Base-by-base conservation (phyloP, 2,888 invertebrate genomes). In the Orthosia cruda region DNA sequence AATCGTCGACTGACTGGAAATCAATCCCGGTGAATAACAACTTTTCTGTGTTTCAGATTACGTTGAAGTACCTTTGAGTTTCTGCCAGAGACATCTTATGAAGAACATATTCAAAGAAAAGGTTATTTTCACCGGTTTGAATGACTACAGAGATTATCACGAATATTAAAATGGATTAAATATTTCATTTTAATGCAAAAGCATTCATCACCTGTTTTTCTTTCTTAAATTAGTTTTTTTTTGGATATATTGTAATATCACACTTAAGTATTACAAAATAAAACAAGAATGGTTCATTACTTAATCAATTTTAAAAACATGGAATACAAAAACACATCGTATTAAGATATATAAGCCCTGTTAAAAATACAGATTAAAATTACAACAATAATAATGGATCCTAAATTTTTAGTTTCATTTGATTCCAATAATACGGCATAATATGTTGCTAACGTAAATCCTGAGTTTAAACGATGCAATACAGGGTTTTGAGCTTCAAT, bases 81-180 rank as follows among this genome's bases (percentile, higher is more conserved):
- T 88, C 74, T 96, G 96, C 78, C 95, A 91, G 47, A 85, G 87
- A 4, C 96, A 96, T 80, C 75, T 86, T 0, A 95, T 96, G 96
- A 96, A 94, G 84, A 96, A 96, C 58, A 95, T 96, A 58, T 96
- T 91, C 78, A 92, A 90, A 50, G 95, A 95, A 85, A 86, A 91
- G 82, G 72, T 95, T 0, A 64, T 95, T 3, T 71, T 93, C 13
- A 84, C 91, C 0, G 90, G 91, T 68, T 11, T 90, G 3, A 86
- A 90, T 7, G 93, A 94, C 73, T 92, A 92, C 74, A 85, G 82
- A 32, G 91, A 94, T 79, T 93, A 92, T 77, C 71, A 86, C 3
- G 79, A 81, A 63, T 77, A 80, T 68, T 87, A 82, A 67, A 74
- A 58, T 50, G 12, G 1, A 45, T 18, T 16, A 52, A 63, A 69